Evolutionary conservation across 2,888 invertebrate species (phyloP).

Genomic region (Rugalucina vietnamica): DNA sequence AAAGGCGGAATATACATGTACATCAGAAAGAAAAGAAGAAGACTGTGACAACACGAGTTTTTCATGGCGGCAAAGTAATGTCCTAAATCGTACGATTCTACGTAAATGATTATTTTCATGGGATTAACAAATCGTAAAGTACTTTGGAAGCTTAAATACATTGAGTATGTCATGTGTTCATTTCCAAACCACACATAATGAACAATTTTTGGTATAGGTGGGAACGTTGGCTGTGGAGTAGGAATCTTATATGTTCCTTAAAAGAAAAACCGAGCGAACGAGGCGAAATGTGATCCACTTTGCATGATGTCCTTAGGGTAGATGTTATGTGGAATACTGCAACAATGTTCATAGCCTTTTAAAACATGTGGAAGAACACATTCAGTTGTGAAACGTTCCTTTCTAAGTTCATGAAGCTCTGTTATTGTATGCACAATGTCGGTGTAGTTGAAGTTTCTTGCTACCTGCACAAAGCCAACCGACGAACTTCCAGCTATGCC

Average conservation of each 20-base stretch:
- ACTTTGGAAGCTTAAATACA: slow-evolving; percentile 17
- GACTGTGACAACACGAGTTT: too few species aligned
- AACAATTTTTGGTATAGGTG: background rate
- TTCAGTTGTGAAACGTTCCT: background rate
- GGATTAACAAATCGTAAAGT: too few species aligned
- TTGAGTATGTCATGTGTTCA: background rate
- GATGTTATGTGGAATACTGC: background rate
- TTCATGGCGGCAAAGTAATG: too few species aligned
- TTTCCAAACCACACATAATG: slow-evolving; percentile 3
- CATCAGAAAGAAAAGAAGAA: too few species aligned
- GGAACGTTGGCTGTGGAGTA: background rate
- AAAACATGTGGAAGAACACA: background rate
- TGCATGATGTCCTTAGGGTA: background rate
- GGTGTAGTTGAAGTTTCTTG: background rate
- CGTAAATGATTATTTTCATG: too few species aligned
- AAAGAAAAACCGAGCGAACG: background rate
- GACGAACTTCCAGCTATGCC: background rate
- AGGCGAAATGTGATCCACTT: background rate
- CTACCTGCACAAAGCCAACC: background rate
- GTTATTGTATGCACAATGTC: background rate
- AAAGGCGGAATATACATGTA: too few species aligned
- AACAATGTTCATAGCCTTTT: background rate
- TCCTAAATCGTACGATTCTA: too few species aligned
- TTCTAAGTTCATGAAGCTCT: background rate
- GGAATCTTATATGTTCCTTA: background rate